Conservation (phyloP, 1,140 invertebrate species). For the Tetramorium simillimum region DNA sequence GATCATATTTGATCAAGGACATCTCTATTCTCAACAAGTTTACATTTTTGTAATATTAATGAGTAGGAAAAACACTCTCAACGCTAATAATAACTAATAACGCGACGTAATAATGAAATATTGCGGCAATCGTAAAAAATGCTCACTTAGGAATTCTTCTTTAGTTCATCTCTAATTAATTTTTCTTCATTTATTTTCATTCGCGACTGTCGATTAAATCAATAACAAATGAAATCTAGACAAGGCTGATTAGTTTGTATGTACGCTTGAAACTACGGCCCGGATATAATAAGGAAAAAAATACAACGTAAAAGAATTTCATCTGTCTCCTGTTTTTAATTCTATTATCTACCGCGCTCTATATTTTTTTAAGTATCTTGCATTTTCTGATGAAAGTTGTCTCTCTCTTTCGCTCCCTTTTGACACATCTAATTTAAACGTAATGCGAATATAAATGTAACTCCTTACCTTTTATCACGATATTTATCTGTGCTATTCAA, state of each 20-base stretch:
- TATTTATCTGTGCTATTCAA: constrained; percentile 51
- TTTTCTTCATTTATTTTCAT: neutral
- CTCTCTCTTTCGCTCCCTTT: too few species aligned
- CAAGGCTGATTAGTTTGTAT: too few species aligned
- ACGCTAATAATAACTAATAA: too few species aligned
- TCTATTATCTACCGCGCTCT: too few species aligned
- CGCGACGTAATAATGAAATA: neutral
- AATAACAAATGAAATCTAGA: too few species aligned
- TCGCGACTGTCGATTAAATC: neutral
- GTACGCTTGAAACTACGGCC: too few species aligned
- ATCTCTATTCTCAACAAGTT: neutral
- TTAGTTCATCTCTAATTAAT: neutral
- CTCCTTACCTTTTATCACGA: constrained; percentile 66
- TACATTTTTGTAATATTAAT: neutral
- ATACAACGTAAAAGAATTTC: too few species aligned
- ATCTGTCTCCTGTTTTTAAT: too few species aligned
- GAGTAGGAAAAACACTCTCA: neutral
- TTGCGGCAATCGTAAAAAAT: neutral
- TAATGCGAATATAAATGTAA: too few species aligned
- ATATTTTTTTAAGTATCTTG: too few species aligned
- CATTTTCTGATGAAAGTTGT: too few species aligned
- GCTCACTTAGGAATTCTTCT: neutral
- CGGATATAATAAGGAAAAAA: too few species aligned
- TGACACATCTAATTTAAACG: neutral
- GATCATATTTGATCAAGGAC: neutral